phyloP scores from a whole-genome alignment of 64 coral and sea anemone species.

The Montipora foliosa region DNA sequence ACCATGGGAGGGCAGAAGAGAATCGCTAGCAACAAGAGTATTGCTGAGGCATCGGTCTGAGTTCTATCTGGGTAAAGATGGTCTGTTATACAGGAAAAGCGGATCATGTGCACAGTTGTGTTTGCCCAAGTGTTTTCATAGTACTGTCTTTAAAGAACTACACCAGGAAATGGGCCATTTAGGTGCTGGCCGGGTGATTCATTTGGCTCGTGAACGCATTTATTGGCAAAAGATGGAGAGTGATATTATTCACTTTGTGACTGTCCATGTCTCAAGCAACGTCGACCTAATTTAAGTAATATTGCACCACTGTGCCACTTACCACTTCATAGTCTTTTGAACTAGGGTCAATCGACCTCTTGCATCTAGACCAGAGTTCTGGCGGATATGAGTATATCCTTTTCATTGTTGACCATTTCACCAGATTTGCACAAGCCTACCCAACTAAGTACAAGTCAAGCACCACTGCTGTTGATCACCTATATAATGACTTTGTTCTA shows the following conservation, averaged over 20 bases:
- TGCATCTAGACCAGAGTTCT: constrained; percentile 37
- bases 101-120: constrained; percentile 12
- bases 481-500: constrained; percentile 34
- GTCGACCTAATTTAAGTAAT: not conserved
- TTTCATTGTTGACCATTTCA: constrained; percentile 27
- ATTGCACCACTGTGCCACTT: constrained; percentile 32
- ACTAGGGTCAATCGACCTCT: constrained; percentile 40
- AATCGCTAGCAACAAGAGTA: constrained; percentile 1
- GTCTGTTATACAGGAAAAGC: constrained; percentile 1
- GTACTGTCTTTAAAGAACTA: constrained; percentile 40
- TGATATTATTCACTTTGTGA: constrained; percentile 10
- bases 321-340: constrained; percentile 31
- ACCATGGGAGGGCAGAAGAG: not conserved
- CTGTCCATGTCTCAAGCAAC: constrained; percentile 59
- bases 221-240: constrained; percentile 37
- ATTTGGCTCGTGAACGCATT: constrained; percentile 35
- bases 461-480: not conserved
- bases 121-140: not conserved
- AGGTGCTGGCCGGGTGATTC: constrained; percentile 24
- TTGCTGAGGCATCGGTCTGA: constrained; percentile 13
- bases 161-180: constrained; percentile 64
- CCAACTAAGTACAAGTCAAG: constrained; percentile 41
- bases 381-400: constrained; percentile 47
- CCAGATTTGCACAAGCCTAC: constrained; percentile 55
- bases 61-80: constrained; percentile 12